Percentiles rank a stretch among this genome's conserved stretches.
Conservation (phyloP, 1,140 invertebrate species). For the Heliconius hermathena region DNA sequence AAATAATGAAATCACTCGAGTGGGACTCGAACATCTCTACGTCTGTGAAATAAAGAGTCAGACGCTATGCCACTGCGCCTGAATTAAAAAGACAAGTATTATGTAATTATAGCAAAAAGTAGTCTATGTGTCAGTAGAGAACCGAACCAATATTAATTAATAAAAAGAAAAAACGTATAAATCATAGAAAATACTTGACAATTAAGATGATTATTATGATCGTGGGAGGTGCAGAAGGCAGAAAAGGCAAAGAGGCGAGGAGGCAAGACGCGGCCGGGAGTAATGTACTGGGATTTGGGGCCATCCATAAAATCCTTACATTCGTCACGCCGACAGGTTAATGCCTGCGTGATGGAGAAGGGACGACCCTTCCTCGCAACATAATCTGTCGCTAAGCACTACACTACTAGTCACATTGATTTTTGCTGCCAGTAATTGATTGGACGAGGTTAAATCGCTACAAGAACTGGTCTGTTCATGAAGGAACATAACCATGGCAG, state of each 20-base stretch:
- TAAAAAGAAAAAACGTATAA: background rate
- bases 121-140: background rate
- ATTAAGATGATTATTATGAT: slow-evolving; percentile 22
- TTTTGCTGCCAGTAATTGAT: background rate
- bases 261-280: slow-evolving; percentile 21
- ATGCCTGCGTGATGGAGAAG: slow-evolving; percentile 35
- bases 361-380: slow-evolving; percentile 19
- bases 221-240: background rate
- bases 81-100: no score
- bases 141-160: background rate
- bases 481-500: no score
- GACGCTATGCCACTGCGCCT: no score
- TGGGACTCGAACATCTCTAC: no score
- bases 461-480: background rate
- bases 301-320: slow-evolving; percentile 33
- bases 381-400: slow-evolving; percentile 33
- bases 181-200: slow-evolving; percentile 2
- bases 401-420: background rate
- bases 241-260: background rate
- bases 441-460: background rate
- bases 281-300: slow-evolving; percentile 32
- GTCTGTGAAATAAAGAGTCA: no score
- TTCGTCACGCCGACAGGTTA: slow-evolving; percentile 37
- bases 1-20: no score
- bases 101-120: no score